These are phyloP conservation scores for Phrynocephalus guinanensis DNA, from an alignment of 2,797 vertebrate species.

Conservation along the genomic window DNA sequence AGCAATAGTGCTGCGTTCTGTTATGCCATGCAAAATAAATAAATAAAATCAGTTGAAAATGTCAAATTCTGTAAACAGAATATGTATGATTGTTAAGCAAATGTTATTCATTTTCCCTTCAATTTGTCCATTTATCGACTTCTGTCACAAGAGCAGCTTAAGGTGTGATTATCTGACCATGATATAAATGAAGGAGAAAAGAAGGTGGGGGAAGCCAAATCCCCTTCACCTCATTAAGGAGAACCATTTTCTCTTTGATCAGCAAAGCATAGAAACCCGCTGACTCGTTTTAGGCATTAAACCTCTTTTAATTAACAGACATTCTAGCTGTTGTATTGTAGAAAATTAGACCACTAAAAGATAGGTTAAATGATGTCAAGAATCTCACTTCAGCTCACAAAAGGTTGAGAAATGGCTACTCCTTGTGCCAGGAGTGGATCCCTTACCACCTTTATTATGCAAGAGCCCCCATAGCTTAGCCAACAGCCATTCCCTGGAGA, in stretches of 20 bases:
- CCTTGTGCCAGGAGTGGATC: constrained; percentile 54
- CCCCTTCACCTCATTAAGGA: constrained; percentile 50
- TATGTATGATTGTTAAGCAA: not conserved
- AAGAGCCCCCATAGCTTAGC: constrained; percentile 47
- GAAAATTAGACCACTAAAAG: constrained; percentile 66
- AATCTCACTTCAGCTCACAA: constrained; percentile 68
- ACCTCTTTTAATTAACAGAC: constrained; percentile 78
- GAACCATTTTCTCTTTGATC: constrained; percentile 68
- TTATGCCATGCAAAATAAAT: no score
- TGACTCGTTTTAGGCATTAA: constrained; percentile 71
- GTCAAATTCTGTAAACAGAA: constrained; percentile 36
- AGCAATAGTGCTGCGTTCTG: no score
- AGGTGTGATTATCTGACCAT: constrained; percentile 58
- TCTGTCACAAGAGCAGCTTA: constrained; percentile 48
- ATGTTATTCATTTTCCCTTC: constrained; percentile 45
- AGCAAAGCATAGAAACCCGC: constrained; percentile 71
- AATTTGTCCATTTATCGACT: constrained; percentile 48
- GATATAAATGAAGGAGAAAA: constrained; percentile 56
- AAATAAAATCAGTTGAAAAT: not conserved
- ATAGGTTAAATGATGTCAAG: constrained; percentile 69
- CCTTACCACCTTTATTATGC: constrained; percentile 61
- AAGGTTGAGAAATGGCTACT: constrained; percentile 56
- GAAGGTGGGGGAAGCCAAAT: constrained; percentile 44
- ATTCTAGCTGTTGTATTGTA: constrained; percentile 68
- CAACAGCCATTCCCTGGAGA: constrained; percentile 3